Percentiles rank a stretch among this genome's conserved stretches.
Conservation (phyloP, 2,797 vertebrate genomes). For the Gastrophryne carolinensis region DNA sequence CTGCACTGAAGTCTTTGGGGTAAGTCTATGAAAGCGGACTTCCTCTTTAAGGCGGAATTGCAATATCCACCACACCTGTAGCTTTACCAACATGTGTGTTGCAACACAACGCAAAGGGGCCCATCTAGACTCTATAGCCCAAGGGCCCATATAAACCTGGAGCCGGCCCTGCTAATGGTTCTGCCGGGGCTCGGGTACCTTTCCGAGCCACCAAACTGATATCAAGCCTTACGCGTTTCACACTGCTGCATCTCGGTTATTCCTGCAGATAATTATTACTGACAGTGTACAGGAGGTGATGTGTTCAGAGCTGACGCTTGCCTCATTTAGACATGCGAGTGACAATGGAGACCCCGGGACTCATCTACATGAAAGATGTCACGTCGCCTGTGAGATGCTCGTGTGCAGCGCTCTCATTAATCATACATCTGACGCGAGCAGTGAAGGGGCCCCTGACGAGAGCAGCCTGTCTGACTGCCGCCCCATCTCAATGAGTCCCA, state of each 20-base stretch:
- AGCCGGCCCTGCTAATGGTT: too few species aligned
- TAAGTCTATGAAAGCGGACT: too few species aligned
- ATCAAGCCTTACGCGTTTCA: not conserved
- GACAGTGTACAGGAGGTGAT: slow-evolving; percentile 10
- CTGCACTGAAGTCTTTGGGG: too few species aligned
- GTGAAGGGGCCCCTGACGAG: slow-evolving; percentile 10
- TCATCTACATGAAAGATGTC: slow-evolving; percentile 22
- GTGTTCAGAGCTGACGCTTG: slow-evolving; percentile 1
- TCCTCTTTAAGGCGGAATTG: too few species aligned
- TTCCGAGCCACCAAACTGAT: slow-evolving; percentile 11
- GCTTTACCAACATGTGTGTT: too few species aligned
- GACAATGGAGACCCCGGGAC: slow-evolving; percentile 16
- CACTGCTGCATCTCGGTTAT: not conserved
- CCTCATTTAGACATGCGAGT: slow-evolving; percentile 17
- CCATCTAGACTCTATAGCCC: too few species aligned
- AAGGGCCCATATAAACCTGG: too few species aligned
- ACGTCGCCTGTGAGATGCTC: not conserved
- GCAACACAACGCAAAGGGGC: too few species aligned
- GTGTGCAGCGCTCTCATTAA: slow-evolving; percentile 27
- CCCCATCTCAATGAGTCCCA: slow-evolving; percentile 7
- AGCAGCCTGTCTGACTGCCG: not conserved
- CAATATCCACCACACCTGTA: too few species aligned
- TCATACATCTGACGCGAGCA: slow-evolving; percentile 25
- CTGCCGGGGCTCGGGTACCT: not conserved
- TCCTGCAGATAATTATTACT: slow-evolving; percentile 26